Evolutionary conservation across 2,888 invertebrate species (phyloP).

Genomic region (Lottia gigantea): DNA sequence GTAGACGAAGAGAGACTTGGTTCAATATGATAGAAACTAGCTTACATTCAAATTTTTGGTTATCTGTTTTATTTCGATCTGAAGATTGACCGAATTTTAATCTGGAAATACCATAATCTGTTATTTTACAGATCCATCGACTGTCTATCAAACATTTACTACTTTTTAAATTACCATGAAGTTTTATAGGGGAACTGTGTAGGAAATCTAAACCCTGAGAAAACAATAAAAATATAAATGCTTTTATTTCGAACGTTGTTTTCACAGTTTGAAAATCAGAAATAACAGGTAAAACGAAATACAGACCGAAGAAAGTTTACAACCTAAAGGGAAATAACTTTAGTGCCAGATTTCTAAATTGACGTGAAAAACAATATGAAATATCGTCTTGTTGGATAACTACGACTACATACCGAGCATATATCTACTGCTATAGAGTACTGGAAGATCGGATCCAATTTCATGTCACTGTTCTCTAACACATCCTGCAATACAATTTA

Average conservation of each 20-base stretch:
- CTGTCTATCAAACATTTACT: slow-evolving; percentile 60
- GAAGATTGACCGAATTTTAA: slow-evolving; percentile 35
- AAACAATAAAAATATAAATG: slow-evolving; percentile 6
- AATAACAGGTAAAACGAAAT: too few relatives aligned
- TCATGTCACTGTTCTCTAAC: slow-evolving; percentile 50
- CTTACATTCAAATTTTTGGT: slow-evolving; percentile 23
- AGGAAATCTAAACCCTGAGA: slow-evolving; percentile 59
- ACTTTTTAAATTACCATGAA: slow-evolving; percentile 58
- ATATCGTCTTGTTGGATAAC: background rate
- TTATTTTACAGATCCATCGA: slow-evolving; percentile 61
- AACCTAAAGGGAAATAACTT: too few relatives aligned
- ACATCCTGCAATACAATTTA: slow-evolving; percentile 45
- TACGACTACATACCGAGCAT: slow-evolving; percentile 43
- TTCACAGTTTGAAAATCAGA: too few relatives aligned
- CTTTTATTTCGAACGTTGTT: too few relatives aligned
- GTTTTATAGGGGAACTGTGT: slow-evolving; percentile 50
- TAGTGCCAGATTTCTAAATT: background rate
- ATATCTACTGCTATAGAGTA: slow-evolving; percentile 59
- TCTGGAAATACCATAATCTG: slow-evolving; percentile 53
- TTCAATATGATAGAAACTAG: slow-evolving; percentile 14
- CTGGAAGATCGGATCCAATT: slow-evolving; percentile 60
- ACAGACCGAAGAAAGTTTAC: too few relatives aligned
- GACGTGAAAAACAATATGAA: too few relatives aligned
- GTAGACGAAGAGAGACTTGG: background rate
- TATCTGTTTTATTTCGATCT: slow-evolving; percentile 19